phyloP scores from a whole-genome alignment of 2,113 vertebrate species.

The Carettochelys insculpta region DNA sequence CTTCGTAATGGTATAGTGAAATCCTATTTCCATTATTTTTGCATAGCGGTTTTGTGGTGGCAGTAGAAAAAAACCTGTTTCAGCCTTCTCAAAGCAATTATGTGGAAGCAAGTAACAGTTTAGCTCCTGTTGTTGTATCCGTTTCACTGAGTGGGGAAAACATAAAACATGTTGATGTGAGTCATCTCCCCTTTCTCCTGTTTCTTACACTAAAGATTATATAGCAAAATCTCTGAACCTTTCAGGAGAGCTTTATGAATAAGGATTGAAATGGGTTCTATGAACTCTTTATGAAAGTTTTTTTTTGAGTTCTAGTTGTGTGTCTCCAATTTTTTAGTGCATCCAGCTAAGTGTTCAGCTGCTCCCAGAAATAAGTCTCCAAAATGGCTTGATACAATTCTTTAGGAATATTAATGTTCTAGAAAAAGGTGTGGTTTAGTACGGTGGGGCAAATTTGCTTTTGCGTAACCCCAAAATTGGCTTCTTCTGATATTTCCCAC shows the following conservation, averaged over 20 bases:
- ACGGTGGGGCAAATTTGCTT: not conserved
- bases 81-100: not conserved
- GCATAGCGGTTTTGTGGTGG: not conserved
- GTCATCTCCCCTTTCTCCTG: not conserved
- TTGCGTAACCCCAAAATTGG: not conserved
- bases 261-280: not conserved
- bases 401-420: not conserved
- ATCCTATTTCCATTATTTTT: not conserved
- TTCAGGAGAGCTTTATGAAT: not conserved
- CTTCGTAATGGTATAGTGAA: not conserved
- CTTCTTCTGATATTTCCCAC: not conserved
- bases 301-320: not conserved
- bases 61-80: not conserved
- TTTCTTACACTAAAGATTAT: not conserved
- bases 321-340: not conserved
- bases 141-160: not conserved
- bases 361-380: too few species aligned
- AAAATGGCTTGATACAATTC: not conserved
- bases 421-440: not conserved
- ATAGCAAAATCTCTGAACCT: not conserved
- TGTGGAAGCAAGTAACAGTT: not conserved
- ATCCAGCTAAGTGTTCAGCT: not conserved
- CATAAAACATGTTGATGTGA: not conserved
- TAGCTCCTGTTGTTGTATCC: not conserved
- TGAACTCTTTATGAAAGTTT: not conserved